phyloP scores from a whole-genome alignment of 2,113 vertebrate genomes.

The Plecturocebus donacophilus region DNA sequence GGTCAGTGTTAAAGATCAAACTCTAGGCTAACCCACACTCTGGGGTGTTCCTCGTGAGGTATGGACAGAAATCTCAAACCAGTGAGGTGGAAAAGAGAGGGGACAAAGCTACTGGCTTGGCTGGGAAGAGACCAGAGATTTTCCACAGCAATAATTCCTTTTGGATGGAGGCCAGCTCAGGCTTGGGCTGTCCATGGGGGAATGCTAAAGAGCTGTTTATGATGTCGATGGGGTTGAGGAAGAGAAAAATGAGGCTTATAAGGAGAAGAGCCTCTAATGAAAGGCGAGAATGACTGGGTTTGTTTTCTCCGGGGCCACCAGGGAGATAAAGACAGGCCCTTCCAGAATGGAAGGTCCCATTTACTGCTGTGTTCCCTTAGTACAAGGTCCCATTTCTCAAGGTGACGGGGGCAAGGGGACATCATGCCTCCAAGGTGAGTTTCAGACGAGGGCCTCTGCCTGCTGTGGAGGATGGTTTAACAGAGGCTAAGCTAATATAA shows the following conservation, averaged over 20 bases:
- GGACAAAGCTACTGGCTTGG: neutral
- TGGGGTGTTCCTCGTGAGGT: neutral
- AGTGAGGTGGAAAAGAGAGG: neutral
- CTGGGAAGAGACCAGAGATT: neutral
- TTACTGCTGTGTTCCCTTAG: neutral
- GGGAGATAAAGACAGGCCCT: neutral
- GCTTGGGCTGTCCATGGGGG: neutral
- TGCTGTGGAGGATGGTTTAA: neutral
- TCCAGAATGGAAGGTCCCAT: neutral
- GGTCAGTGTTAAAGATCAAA: neutral
- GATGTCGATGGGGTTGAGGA: neutral
- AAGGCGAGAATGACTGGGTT: neutral
- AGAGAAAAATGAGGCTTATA: neutral
- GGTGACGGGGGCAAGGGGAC: neutral
- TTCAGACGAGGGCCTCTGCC: neutral
- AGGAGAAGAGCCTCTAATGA: neutral
- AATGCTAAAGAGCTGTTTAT: neutral
- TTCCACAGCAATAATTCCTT: neutral
- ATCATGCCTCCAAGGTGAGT: neutral
- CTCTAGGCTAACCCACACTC: neutral
- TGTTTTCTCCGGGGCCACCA: neutral
- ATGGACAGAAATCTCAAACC: constrained; percentile 4
- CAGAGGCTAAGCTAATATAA: neutral
- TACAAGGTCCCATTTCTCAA: constrained; percentile 13
- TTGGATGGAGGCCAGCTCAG: neutral